Percentiles rank a stretch among this genome's conserved stretches.
Evolutionary conservation across 2,113 vertebrate genomes (phyloP).

Genomic region (Zootoca vivipara): DNA sequence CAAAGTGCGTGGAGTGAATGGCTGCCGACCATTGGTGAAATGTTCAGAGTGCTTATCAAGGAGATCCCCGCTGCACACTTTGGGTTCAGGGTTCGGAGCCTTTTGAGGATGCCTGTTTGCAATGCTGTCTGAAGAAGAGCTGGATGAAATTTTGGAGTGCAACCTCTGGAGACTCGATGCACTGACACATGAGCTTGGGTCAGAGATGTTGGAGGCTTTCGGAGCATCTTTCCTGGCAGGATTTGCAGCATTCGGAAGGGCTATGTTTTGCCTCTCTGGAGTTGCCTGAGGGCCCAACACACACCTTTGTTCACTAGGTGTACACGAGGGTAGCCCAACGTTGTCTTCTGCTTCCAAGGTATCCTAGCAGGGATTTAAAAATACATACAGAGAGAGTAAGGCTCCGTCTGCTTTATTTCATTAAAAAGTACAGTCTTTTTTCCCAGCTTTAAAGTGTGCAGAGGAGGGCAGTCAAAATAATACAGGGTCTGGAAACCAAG

Average conservation of each 20-base stretch:
- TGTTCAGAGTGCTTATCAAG: conserved; percentile 84
- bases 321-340: neutral
- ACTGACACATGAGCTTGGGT: neutral
- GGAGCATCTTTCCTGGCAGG: fast-evolving
- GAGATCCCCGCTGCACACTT: conserved; percentile 83
- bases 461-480: too few species aligned
- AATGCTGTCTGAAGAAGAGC: conserved; percentile 14
- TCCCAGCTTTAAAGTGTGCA: too few species aligned
- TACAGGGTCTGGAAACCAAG: too few species aligned
- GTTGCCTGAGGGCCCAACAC: neutral
- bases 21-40: conserved; percentile 81
- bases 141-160: fast-evolving
- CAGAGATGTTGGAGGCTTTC: neutral
- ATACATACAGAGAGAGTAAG: conserved; percentile 13
- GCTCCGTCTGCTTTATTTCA: neutral
- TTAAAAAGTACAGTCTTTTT: neutral
- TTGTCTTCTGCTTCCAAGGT: conserved; percentile 45
- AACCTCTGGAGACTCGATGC: neutral
- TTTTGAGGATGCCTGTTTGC: conserved; percentile 13
- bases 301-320: conserved; percentile 22
- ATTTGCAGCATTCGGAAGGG: neutral
- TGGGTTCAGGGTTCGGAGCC: conserved; percentile 75
- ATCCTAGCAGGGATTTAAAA: conserved; percentile 49
- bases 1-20: conserved; percentile 91
- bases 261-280: neutral